Conservation (phyloP, 2,888 invertebrate genomes). For the Melieria picta region DNA sequence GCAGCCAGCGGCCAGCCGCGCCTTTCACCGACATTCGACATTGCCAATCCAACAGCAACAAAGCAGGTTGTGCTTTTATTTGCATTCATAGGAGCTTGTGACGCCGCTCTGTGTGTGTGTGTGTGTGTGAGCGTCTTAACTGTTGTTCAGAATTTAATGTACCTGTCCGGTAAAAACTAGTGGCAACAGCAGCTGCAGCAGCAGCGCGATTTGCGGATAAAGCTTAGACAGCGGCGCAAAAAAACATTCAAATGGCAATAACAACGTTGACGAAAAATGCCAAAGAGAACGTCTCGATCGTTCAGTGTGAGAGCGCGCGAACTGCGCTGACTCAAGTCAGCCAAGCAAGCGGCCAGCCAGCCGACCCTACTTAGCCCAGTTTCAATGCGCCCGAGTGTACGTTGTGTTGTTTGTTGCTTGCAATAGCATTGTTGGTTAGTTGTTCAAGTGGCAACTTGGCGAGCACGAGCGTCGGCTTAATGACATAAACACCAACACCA, state of each 20-base stretch:
- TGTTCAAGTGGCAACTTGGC: not conserved
- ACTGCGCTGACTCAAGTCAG: not conserved
- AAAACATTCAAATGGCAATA: constrained; percentile 4
- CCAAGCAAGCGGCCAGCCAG: constrained; percentile 41
- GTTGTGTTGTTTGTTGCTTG: not conserved
- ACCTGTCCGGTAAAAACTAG: not conserved
- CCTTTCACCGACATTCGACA: constrained; percentile 14
- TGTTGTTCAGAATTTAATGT: constrained; percentile 27
- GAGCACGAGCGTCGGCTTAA: not conserved
- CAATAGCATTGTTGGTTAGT: not conserved
- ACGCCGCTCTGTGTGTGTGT: constrained; percentile 2
- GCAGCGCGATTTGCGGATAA: constrained; percentile 10
- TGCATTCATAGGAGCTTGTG: not conserved
- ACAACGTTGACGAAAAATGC: constrained; percentile 30
- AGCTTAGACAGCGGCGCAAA: constrained; percentile 3
- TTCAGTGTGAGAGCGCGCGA: too few relatives aligned
- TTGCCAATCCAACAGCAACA: not conserved
- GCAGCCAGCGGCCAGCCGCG: constrained; percentile 8
- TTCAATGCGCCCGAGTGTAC: constrained; percentile 19
- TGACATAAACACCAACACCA: not conserved
- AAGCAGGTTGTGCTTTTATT: not conserved
- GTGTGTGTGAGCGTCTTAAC: constrained; percentile 21
- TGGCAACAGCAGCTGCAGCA: constrained; percentile 7
- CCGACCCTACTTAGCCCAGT: constrained; percentile 59
- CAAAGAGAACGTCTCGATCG: not conserved